Evolutionary conservation across 2,797 vertebrate species (phyloP).

Genomic region (Syngnathus rostellatus): DNA sequence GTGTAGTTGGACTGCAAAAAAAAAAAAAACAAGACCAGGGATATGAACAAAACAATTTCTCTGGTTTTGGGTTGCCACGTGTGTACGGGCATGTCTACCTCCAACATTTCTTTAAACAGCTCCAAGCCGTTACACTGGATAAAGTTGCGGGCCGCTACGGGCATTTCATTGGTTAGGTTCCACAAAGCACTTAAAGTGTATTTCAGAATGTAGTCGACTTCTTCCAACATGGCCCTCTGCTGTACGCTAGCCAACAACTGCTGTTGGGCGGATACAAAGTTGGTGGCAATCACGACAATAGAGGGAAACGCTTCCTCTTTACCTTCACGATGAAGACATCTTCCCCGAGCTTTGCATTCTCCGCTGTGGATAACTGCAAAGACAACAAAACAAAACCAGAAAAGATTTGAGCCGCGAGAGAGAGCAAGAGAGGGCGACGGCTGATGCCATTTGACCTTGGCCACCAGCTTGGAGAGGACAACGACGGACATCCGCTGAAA

Average conservation of each 20-base stretch:
- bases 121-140: conserved; percentile 89
- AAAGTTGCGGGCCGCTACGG: conserved; percentile 81
- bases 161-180: conserved; percentile 93
- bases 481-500: conserved; percentile 92
- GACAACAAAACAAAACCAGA: conserved; percentile 1
- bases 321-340: conserved; percentile 89
- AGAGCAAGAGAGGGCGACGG: too few relatives aligned
- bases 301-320: conserved; percentile 5
- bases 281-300: not conserved
- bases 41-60: not conserved
- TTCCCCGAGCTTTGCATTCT: conserved; percentile 72
- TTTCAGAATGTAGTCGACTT: conserved; percentile 83
- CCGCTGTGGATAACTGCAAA: conserved; percentile 56
- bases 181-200: conserved; percentile 89
- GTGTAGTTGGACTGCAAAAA: conserved; percentile 78
- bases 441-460: conserved; percentile 71
- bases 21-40: conserved; percentile 1
- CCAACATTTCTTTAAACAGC: conserved; percentile 87
- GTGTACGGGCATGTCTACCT: conserved; percentile 63
- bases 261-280: conserved; percentile 44
- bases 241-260: conserved; percentile 89
- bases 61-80: too few relatives aligned
- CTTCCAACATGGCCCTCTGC: conserved; percentile 84
- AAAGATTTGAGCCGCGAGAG: not conserved
- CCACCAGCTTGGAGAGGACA: conserved; percentile 86